phyloP scores from a whole-genome alignment of 2,113 vertebrate genomes.

The Malurus elegans region DNA sequence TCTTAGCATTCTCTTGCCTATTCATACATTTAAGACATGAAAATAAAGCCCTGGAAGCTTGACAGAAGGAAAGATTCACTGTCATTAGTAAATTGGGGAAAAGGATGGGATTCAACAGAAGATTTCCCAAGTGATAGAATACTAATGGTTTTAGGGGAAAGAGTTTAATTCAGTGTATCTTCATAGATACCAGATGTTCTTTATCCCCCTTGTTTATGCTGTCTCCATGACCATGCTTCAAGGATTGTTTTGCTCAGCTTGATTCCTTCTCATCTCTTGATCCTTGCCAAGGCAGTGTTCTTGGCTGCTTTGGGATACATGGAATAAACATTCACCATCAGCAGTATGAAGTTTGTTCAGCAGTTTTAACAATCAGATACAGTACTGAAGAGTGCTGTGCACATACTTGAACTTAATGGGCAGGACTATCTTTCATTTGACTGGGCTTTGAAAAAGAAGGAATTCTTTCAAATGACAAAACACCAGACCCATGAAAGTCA shows the following conservation, averaged over 20 bases:
- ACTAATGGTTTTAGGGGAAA: neutral
- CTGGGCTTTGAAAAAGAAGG: neutral
- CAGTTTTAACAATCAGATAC: neutral
- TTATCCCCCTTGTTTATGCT: neutral
- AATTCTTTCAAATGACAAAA: neutral
- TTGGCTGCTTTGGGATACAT: neutral
- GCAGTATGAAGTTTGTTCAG: neutral
- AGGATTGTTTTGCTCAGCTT: neutral
- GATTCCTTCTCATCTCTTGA: neutral
- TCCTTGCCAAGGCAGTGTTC: neutral
- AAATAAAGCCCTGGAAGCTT: neutral
- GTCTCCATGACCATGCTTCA: neutral
- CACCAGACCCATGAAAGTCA: neutral
- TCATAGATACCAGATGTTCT: neutral
- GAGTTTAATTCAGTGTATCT: neutral
- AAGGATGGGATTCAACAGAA: neutral
- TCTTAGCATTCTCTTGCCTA: neutral
- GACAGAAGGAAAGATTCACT: neutral
- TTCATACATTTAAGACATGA: neutral
- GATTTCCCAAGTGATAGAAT: neutral
- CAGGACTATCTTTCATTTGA: neutral
- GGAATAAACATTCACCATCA: neutral
- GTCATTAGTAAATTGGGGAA: neutral
- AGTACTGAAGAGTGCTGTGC: neutral
- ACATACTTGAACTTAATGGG: neutral